Conservation (phyloP, 2,888 invertebrate species). For the Julus scandinavius region DNA sequence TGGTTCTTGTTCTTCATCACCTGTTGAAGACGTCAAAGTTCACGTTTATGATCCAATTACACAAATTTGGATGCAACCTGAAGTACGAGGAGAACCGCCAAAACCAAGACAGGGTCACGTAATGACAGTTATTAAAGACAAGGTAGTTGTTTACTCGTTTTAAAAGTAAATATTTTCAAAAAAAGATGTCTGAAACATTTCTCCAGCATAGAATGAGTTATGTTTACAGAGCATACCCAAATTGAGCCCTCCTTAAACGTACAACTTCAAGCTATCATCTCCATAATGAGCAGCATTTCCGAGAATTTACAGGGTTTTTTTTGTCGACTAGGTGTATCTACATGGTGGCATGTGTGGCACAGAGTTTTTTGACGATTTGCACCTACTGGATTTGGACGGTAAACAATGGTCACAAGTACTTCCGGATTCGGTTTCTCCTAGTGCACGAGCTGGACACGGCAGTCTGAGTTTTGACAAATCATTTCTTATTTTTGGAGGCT, state of each 20-base stretch:
- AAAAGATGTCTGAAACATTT: not conserved
- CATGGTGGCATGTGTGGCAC: slow-evolving; percentile 53
- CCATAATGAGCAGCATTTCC: no score
- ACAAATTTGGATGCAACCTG: not conserved
- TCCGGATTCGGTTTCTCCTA: not conserved
- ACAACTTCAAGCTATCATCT: no score
- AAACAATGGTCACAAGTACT: not conserved
- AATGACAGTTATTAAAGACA: slow-evolving; percentile 42
- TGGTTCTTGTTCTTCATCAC: slow-evolving; percentile 24
- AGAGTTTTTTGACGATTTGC: slow-evolving; percentile 49
- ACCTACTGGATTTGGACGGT: slow-evolving; percentile 42
- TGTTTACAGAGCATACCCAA: no score
- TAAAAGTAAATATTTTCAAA: not conserved
- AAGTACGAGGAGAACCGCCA: not conserved
- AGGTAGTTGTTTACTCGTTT: not conserved
- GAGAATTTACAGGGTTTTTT: not conserved
- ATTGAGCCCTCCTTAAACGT: no score
- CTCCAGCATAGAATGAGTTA: no score
- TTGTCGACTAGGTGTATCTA: slow-evolving; percentile 41
- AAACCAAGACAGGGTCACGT: slow-evolving; percentile 51
- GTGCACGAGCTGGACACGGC: slow-evolving; percentile 49
- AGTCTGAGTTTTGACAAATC: not conserved
- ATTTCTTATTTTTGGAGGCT: slow-evolving; percentile 50
- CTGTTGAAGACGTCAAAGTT: slow-evolving; percentile 23
- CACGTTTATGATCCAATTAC: slow-evolving; percentile 44